These are phyloP conservation scores for Dioctria rufipes DNA, from an alignment of 2,888 invertebrate species.

Conservation along the genomic window DNA sequence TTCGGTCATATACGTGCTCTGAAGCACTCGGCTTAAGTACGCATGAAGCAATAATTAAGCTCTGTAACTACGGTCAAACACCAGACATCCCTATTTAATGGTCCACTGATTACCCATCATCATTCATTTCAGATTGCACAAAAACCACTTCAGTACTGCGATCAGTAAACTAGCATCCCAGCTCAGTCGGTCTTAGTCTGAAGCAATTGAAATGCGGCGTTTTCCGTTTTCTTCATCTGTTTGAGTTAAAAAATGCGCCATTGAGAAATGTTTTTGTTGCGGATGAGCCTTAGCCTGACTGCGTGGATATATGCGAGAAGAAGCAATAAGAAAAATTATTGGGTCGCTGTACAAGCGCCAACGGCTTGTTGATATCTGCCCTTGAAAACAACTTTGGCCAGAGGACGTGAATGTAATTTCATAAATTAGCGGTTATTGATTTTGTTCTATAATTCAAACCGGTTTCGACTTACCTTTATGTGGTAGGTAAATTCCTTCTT, in stretches of 20 bases:
- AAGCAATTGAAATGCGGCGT: slow-evolving; percentile 25
- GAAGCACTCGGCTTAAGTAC: no score
- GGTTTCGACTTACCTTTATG: slow-evolving; percentile 39
- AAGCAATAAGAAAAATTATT: slow-evolving; percentile 11
- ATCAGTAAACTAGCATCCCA: background rate
- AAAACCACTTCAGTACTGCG: slow-evolving; percentile 17
- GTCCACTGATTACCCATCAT: slow-evolving; percentile 27
- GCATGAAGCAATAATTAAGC: background rate
- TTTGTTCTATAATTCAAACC: slow-evolving; percentile 28
- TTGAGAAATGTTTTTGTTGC: slow-evolving; percentile 34
- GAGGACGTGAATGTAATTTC: slow-evolving; percentile 46
- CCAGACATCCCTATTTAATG: slow-evolving; percentile 34
- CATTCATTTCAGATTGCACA: slow-evolving; percentile 13
- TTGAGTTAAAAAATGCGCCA: slow-evolving; percentile 4
- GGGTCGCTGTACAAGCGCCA: slow-evolving; percentile 22
- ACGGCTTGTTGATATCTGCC: slow-evolving; percentile 19
- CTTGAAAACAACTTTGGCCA: slow-evolving; percentile 40
- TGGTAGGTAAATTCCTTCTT: slow-evolving; percentile 29
- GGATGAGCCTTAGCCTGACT: slow-evolving; percentile 4
- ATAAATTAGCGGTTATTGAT: slow-evolving; percentile 50
- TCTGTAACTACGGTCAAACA: background rate
- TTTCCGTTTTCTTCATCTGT: slow-evolving; percentile 21
- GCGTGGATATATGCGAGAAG: background rate
- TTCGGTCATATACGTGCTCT: no score
- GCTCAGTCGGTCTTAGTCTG: background rate